A percentile compares a stretch with the other conserved stretches of the same genome.
Evolutionary conservation across 2,888 invertebrate species (phyloP).

Genomic region (Tipula unca): DNA sequence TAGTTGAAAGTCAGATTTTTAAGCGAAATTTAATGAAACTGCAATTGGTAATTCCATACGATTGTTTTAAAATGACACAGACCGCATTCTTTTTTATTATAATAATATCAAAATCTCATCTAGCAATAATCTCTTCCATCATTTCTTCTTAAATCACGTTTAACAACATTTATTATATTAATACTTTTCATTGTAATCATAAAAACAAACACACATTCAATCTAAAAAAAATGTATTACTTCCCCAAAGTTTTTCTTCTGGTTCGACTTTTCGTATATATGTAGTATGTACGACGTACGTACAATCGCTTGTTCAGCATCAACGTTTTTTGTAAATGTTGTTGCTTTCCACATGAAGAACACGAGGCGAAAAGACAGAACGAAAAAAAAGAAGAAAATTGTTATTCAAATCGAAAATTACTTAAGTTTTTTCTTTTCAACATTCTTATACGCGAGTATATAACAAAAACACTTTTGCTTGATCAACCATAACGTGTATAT

Average conservation of each 20-base stretch:
- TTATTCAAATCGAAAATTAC: conserved; percentile 14
- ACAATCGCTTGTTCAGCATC: background rate
- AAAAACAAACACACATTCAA: conserved; percentile 4
- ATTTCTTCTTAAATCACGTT: conserved; percentile 8
- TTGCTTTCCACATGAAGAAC: background rate
- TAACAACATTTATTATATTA: conserved; percentile 3
- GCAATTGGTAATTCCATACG: too few species aligned
- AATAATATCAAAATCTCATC: too few species aligned
- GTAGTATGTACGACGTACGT: background rate
- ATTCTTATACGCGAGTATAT: background rate
- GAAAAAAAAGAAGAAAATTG: background rate
- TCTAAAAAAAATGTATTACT: background rate
- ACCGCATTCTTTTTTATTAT: too few species aligned
- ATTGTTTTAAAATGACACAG: too few species aligned
- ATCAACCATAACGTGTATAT: conserved; percentile 14
- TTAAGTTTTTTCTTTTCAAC: background rate
- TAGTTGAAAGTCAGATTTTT: too few species aligned
- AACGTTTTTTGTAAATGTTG: background rate
- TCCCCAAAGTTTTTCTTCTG: background rate
- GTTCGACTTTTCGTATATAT: background rate
- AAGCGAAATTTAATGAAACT: too few species aligned
- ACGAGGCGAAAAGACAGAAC: background rate
- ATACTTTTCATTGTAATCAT: conserved; percentile 8
- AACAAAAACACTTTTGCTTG: background rate
- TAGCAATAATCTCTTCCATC: background rate